Evolutionary conservation across 2,888 invertebrate species (phyloP).

Genomic region (Andrena flavipes): DNA sequence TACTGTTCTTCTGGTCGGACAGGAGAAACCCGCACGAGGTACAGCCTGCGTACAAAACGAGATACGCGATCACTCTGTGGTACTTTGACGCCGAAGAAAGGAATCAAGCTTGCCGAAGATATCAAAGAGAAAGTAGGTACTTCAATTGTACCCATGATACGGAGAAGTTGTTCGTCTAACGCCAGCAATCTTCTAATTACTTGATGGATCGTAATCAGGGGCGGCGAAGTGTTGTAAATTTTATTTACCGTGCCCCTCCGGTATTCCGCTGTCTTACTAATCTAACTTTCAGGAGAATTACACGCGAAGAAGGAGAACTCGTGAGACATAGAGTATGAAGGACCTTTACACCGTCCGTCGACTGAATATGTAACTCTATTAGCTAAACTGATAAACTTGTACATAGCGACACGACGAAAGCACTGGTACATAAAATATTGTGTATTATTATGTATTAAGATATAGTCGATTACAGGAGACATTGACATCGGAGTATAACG

Average conservation of each 20-base stretch:
- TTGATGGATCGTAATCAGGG: neutral
- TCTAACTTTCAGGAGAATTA: conserved; percentile 70
- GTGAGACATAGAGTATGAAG: conserved; percentile 71
- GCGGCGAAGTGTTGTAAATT: neutral
- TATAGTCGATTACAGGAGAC: conserved; percentile 65
- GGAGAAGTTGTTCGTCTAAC: neutral
- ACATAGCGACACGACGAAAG: conserved; percentile 73
- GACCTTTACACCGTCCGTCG: conserved; percentile 71
- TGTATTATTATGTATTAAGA: conserved; percentile 78
- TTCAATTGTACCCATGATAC: conserved; percentile 7
- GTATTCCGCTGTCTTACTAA: neutral
- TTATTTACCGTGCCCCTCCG: neutral
- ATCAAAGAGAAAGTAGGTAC: conserved; percentile 85
- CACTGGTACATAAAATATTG: conserved; percentile 77
- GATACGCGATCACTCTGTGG: conserved; percentile 97
- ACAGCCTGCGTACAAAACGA: conserved; percentile 94
- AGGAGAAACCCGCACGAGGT: conserved; percentile 98
- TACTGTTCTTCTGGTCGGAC: conserved; percentile 99
- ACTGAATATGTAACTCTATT: conserved; percentile 73
- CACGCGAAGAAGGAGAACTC: conserved; percentile 70
- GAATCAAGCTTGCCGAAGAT: conserved; percentile 89
- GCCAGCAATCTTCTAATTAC: neutral
- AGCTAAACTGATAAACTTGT: conserved; percentile 72
- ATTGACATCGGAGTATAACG: conserved; percentile 42
- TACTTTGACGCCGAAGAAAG: conserved; percentile 95